A percentile compares a stretch with the other conserved stretches of the same genome.
Conservation (phyloP, 2,888 invertebrate genomes). For the Acleris sparsana region DNA sequence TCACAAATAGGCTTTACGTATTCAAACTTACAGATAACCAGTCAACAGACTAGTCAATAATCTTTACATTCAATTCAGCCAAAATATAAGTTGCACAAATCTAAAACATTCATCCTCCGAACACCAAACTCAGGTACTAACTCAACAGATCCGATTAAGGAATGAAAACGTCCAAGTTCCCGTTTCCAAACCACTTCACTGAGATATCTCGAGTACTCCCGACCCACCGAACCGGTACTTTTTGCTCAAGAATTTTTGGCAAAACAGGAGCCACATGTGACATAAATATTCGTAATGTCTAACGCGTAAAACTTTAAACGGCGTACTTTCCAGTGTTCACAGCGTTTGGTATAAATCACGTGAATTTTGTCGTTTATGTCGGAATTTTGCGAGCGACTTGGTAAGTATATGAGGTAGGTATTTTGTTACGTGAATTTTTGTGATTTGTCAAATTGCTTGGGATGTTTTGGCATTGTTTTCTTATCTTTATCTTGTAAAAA, state of each 20-base stretch:
- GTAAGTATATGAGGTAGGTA: constrained; percentile 32
- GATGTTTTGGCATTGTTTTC: too few relatives aligned
- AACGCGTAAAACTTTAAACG: constrained; percentile 46
- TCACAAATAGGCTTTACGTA: too few relatives aligned
- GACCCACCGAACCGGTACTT: constrained; percentile 36
- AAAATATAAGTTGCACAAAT: too few relatives aligned
- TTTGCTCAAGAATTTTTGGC: constrained; percentile 51
- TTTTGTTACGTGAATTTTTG: constrained; percentile 25
- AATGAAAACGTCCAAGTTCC: constrained; percentile 27
- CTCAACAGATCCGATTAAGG: constrained; percentile 21
- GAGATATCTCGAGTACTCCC: constrained; percentile 14
- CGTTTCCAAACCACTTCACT: constrained; percentile 27
- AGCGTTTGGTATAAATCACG: constrained; percentile 36
- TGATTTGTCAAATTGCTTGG: background rate
- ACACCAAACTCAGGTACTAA: constrained; percentile 14
- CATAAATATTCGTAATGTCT: constrained; percentile 37
- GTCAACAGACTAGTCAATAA: too few relatives aligned
- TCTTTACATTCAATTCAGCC: too few relatives aligned
- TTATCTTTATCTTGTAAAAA: too few relatives aligned
- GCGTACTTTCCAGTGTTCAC: constrained; percentile 39
- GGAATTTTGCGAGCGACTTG: constrained; percentile 20
- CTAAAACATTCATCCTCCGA: background rate
- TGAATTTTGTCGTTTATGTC: constrained; percentile 32
- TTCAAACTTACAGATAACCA: too few relatives aligned
- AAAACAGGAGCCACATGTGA: constrained; percentile 47